Percentiles rank a stretch among this genome's conserved stretches.
Evolutionary conservation across 1,140 invertebrate genomes (phyloP).

Genomic region (Drosophila pseudoobscura): DNA sequence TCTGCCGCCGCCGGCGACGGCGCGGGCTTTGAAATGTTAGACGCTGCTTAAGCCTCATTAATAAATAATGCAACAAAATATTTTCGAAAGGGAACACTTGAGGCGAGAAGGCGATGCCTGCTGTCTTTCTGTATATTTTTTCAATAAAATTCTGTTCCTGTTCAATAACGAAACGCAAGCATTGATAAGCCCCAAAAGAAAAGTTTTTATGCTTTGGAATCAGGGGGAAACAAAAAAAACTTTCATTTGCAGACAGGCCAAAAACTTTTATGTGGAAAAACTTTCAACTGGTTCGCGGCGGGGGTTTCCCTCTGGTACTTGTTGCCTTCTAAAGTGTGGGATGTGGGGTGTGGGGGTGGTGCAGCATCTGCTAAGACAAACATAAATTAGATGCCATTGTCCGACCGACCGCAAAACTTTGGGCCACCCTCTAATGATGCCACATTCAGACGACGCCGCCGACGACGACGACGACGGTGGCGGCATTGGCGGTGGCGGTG

Average conservation of each 20-base stretch:
- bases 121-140: slow-evolving; percentile 19
- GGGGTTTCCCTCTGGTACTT: slow-evolving; percentile 24
- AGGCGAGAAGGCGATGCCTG: slow-evolving; percentile 14
- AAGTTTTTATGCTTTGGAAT: slow-evolving; percentile 49
- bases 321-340: slow-evolving; percentile 19
- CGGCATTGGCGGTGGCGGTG: slow-evolving; percentile 39
- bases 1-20: neutral
- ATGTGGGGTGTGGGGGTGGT: neutral
- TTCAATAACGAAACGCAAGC: slow-evolving; percentile 53
- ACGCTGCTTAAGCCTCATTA: slow-evolving; percentile 79
- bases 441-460: slow-evolving; percentile 58
- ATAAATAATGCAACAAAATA: slow-evolving; percentile 71
- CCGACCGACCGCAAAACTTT: slow-evolving; percentile 68
- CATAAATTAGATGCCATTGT: slow-evolving; percentile 81
- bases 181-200: slow-evolving; percentile 66
- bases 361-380: slow-evolving; percentile 78
- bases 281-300: slow-evolving; percentile 67
- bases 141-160: slow-evolving; percentile 29
- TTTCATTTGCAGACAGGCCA: slow-evolving; percentile 68
- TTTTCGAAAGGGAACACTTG: slow-evolving; percentile 38
- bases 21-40: slow-evolving; percentile 70
- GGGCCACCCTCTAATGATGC: slow-evolving; percentile 68
- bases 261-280: slow-evolving; percentile 71
- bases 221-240: slow-evolving; percentile 49
- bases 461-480: too few relatives aligned